These are phyloP conservation scores for Acheta domesticus DNA, from an alignment of 2,888 invertebrate species.

Conservation along the genomic window DNA sequence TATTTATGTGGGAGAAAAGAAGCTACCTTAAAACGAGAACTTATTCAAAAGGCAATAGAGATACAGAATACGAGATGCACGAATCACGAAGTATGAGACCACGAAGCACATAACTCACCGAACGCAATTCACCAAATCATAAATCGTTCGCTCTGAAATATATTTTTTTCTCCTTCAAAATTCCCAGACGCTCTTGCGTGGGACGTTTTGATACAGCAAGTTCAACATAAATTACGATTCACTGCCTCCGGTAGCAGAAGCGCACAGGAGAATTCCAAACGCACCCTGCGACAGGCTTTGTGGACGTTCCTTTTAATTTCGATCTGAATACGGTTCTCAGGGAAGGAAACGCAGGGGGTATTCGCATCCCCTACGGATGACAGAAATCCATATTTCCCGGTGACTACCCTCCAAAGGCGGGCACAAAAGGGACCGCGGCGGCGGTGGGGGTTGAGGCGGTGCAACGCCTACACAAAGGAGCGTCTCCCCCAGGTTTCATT, in stretches of 20 bases:
- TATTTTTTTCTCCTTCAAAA: not conserved
- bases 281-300: not conserved
- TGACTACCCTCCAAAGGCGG: not conserved
- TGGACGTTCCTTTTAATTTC: not conserved
- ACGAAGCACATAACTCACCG: not conserved
- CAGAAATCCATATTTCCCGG: conserved; percentile 18
- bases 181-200: not conserved
- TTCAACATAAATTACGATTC: conserved; percentile 6
- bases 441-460: too few relatives aligned
- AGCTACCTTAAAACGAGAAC: conserved; percentile 6
- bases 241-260: not conserved
- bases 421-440: not conserved
- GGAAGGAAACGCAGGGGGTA: not conserved
- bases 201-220: conserved; percentile 18
- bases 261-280: not conserved
- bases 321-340: not conserved
- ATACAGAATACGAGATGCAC: not conserved
- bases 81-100: conserved; percentile 6
- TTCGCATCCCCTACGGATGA: not conserved
- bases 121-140: conserved; percentile 18
- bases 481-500: not conserved
- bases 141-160: not conserved
- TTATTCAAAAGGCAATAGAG: not conserved
- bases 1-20: not conserved
- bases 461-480: not conserved